Conservation (phyloP, 2,797 vertebrate genomes). For the Sebastes oblongus region DNA sequence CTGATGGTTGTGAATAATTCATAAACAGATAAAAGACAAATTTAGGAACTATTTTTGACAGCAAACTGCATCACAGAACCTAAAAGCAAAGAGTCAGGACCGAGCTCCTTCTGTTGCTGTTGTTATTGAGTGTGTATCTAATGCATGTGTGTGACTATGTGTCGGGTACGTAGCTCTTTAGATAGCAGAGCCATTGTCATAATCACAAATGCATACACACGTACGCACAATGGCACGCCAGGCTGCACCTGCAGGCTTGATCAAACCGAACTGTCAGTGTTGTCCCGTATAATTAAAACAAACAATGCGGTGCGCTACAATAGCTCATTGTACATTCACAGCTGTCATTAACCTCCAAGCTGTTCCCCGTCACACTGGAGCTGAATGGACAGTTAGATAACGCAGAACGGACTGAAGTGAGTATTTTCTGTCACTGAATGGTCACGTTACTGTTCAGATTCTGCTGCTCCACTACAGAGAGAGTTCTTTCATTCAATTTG, state of each 20-base stretch:
- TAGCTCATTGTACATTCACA: conserved; percentile 53
- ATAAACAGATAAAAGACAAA: not conserved
- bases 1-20: conserved; percentile 24
- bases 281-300: conserved; percentile 58
- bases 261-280: conserved; percentile 37
- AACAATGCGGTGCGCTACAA: conserved; percentile 38
- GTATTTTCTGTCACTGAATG: conserved; percentile 6
- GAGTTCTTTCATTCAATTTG: not conserved
- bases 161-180: not conserved
- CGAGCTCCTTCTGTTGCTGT: not conserved
- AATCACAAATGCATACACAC: conserved; percentile 12
- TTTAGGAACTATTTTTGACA: not conserved
- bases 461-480: not conserved
- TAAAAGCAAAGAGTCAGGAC: not conserved
- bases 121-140: not conserved
- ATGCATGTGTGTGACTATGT: not conserved
- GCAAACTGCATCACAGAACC: not conserved
- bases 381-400: conserved; percentile 36
- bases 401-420: conserved; percentile 5
- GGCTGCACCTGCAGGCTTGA: conserved; percentile 54
- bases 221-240: not conserved
- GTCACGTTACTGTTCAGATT: not conserved
- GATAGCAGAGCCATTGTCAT: not conserved
- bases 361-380: conserved; percentile 11
- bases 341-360: conserved; percentile 57